These are phyloP conservation scores for Parapristionchus giblindavisi DNA, from an alignment of 2,888 invertebrate species.

Conservation along the genomic window DNA sequence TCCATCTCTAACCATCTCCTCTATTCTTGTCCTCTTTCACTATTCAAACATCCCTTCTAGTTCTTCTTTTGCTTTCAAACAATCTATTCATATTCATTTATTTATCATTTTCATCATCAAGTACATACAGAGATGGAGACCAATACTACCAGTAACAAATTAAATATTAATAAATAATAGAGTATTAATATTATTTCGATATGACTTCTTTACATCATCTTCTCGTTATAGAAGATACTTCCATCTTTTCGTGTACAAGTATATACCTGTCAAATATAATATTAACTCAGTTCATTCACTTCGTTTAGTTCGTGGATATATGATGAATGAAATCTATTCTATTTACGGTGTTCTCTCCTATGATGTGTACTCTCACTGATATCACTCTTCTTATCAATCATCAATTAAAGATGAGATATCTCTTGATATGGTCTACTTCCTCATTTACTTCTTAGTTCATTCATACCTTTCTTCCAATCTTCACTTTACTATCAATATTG, in stretches of 20 bases:
- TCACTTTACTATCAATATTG: constrained; percentile 51
- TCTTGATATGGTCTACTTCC: too few relatives aligned
- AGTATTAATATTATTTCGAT: not conserved
- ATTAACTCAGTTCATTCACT: too few relatives aligned
- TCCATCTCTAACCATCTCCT: not conserved
- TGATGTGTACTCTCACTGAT: too few relatives aligned
- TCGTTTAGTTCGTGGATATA: too few relatives aligned
- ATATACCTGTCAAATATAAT: not conserved
- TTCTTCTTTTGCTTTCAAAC: not conserved
- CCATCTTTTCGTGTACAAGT: constrained; percentile 29
- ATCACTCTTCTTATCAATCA: too few relatives aligned
- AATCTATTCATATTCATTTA: not conserved
- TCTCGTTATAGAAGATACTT: constrained; percentile 37
- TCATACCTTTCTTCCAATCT: constrained; percentile 52
- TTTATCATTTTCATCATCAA: not conserved
- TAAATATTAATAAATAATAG: not conserved
- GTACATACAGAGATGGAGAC: too few relatives aligned
- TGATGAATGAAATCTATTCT: too few relatives aligned
- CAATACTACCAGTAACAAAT: too few relatives aligned
- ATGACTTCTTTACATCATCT: constrained; percentile 4
- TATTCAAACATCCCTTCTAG: constrained; percentile 24
- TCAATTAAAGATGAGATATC: too few relatives aligned
- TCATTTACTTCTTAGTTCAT: too few relatives aligned
- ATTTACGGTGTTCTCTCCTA: too few relatives aligned
- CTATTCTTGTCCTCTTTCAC: not conserved